These are phyloP conservation scores for Oostethus manadensis DNA, from an alignment of 2,113 vertebrate species.

Conservation along the genomic window DNA sequence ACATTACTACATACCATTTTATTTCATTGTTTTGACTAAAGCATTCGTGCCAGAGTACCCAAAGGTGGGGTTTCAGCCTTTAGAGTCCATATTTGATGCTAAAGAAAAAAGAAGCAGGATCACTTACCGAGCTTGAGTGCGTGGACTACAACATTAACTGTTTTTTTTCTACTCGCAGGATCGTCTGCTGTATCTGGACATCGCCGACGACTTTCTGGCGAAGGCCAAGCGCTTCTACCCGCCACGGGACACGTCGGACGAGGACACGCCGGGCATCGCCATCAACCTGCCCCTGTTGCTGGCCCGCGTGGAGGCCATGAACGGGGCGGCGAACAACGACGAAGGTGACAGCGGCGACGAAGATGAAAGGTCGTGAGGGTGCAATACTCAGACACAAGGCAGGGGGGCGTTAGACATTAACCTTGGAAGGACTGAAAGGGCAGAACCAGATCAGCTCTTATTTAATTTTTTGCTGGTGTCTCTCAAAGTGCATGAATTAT, in stretches of 20 bases:
- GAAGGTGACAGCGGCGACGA: constrained; percentile 44
- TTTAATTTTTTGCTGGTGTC: not conserved
- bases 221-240: constrained; percentile 78
- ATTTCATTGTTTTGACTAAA: too few species aligned
- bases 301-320: constrained; percentile 60
- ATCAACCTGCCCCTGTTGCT: constrained; percentile 71
- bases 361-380: constrained; percentile 31
- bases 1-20: too few species aligned
- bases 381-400: constrained; percentile 29
- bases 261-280: constrained; percentile 46
- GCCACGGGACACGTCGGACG: constrained; percentile 64
- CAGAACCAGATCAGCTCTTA: not conserved
- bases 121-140: too few species aligned
- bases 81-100: too few species aligned
- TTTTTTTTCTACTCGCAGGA: constrained; percentile 60
- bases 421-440: too few species aligned
- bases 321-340: constrained; percentile 43
- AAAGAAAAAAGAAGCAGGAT: not conserved
- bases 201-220: constrained; percentile 75
- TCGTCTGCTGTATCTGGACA: constrained; percentile 76
- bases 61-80: too few species aligned
- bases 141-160: too few species aligned
- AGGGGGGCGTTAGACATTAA: constrained; percentile 54
- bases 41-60: too few species aligned
- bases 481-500: not conserved